A percentile compares a stretch with the other conserved stretches of the same genome.
These are phyloP conservation scores for Pachliopta kotzebuea DNA, from an alignment of 2,888 invertebrate genomes.

Conservation along the genomic window DNA sequence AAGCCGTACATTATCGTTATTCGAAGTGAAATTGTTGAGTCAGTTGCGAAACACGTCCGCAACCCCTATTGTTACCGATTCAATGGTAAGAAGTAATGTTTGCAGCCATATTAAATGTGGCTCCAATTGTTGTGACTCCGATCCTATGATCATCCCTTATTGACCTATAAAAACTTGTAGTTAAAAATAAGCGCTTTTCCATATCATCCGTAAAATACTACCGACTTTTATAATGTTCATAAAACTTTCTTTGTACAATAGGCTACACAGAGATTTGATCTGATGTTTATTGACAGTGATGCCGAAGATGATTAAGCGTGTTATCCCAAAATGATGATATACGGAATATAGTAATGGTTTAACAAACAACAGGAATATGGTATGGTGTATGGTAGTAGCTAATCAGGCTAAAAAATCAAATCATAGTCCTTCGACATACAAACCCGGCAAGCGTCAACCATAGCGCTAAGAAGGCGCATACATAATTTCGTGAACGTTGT, in stretches of 20 bases:
- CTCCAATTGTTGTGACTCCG: not conserved
- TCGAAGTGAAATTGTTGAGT: constrained; percentile 10
- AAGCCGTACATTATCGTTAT: constrained; percentile 15
- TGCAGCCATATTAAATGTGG: not conserved
- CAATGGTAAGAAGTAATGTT: not conserved
- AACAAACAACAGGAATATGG: no score
- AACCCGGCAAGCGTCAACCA: no score
- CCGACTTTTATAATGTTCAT: no score
- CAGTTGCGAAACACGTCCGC: not conserved
- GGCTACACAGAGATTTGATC: no score
- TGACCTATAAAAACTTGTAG: not conserved
- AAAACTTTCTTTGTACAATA: no score
- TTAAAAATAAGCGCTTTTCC: not conserved
- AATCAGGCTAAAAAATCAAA: no score
- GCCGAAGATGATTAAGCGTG: no score
- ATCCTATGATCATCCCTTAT: not conserved
- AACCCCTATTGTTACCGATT: not conserved
- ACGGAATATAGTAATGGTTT: not conserved
- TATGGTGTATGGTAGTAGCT: not conserved
- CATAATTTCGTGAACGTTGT: no score
- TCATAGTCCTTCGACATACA: no score
- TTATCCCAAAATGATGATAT: no score
- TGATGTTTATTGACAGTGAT: no score
- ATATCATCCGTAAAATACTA: not conserved
- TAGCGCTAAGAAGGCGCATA: no score